Percentiles rank a stretch among this genome's conserved stretches.
Conservation (phyloP, 2,113 vertebrate genomes). For the Phaethon lepturus region DNA sequence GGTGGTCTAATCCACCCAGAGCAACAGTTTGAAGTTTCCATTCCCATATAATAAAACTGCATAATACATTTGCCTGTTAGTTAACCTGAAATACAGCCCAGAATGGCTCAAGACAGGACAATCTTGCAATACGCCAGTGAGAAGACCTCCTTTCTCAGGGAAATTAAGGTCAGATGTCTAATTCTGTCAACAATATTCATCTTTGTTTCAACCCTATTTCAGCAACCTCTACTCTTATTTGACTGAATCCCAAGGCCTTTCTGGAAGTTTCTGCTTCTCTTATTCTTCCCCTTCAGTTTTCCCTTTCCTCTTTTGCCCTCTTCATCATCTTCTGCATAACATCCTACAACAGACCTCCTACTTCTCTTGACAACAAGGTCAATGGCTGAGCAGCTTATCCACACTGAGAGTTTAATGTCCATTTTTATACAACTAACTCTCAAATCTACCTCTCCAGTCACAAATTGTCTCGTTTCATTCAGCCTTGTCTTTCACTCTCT, state of each 20-base stretch:
- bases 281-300: not conserved
- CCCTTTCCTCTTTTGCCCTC: not conserved
- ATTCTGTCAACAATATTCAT: not conserved
- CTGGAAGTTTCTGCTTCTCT: not conserved
- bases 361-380: not conserved
- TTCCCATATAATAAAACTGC: not conserved
- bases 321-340: not conserved
- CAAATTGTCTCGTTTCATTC: not conserved
- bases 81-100: not conserved
- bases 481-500: not conserved
- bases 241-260: not conserved
- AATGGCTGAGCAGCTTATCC: not conserved
- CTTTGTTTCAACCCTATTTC: not conserved
- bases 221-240: not conserved
- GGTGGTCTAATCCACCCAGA: not conserved
- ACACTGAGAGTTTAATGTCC: not conserved
- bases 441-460: not conserved
- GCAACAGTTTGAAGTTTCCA: not conserved
- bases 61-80: not conserved
- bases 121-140: not conserved
- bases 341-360: rapidly evolving
- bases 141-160: not conserved
- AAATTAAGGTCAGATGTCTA: not conserved
- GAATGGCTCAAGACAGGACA: not conserved
- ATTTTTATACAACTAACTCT: not conserved